phyloP scores from a whole-genome alignment of 2,888 invertebrate species.

The Trichopria drosophilae region DNA sequence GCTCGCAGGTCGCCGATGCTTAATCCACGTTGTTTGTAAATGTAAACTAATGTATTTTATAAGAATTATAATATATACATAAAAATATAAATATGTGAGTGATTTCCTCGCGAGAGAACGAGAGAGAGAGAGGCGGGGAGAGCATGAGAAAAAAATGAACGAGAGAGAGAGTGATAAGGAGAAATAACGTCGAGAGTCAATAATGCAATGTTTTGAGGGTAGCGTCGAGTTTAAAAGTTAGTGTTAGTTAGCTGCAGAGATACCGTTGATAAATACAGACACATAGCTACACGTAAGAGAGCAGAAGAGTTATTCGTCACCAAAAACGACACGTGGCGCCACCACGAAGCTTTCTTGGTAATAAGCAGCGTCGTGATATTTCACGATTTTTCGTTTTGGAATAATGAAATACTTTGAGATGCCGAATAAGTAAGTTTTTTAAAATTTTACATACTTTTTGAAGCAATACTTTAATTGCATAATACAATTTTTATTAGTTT shows the following conservation, averaged over 20 bases:
- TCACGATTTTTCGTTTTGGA: too few relatives aligned
- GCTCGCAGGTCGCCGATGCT: slow-evolving; percentile 48
- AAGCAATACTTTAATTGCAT: too few relatives aligned
- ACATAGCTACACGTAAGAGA: slow-evolving; percentile 30
- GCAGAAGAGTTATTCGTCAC: slow-evolving; percentile 24
- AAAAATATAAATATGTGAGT: slow-evolving; percentile 30
- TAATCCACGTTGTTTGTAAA: slow-evolving; percentile 54
- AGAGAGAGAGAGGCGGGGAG: slow-evolving; percentile 29
- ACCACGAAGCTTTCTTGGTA: too few relatives aligned
- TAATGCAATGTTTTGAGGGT: slow-evolving; percentile 30
- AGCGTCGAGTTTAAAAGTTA: slow-evolving; percentile 33
- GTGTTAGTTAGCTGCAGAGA: slow-evolving; percentile 30
- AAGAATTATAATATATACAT: slow-evolving; percentile 43
- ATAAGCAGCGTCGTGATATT: too few relatives aligned
- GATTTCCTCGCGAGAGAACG: slow-evolving; percentile 34
- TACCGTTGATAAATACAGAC: slow-evolving; percentile 27
- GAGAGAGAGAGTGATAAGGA: slow-evolving; percentile 35
- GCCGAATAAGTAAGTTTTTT: too few relatives aligned
- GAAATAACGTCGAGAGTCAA: slow-evolving; percentile 37
- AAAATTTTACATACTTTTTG: too few relatives aligned
- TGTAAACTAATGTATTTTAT: slow-evolving; percentile 57
- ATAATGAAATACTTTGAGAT: too few relatives aligned
- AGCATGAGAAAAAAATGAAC: slow-evolving; percentile 33
- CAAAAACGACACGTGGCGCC: too few relatives aligned
- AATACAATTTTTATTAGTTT: too few relatives aligned